These are phyloP conservation scores for Solenodon paradoxus DNA, from an alignment of 2,113 vertebrate species.

Conservation along the genomic window DNA sequence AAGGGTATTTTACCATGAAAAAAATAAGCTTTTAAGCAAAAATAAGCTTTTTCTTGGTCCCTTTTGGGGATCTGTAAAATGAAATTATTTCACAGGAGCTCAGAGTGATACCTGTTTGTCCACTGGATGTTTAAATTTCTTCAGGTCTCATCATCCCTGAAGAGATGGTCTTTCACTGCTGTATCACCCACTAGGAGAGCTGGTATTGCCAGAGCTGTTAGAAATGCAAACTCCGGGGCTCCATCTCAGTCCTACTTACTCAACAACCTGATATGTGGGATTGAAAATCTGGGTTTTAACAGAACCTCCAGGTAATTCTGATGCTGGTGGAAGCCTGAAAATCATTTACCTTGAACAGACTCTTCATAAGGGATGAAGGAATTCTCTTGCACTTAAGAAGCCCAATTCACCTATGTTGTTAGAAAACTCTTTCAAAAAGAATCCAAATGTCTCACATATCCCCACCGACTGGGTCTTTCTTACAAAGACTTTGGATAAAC, in stretches of 20 bases:
- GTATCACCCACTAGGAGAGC: too few relatives aligned
- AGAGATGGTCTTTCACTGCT: too few relatives aligned
- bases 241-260: neutral
- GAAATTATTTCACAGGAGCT: neutral
- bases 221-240: neutral
- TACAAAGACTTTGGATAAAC: neutral
- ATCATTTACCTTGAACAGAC: neutral
- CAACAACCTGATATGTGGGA: neutral
- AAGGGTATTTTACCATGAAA: slow-evolving; percentile 11
- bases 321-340: neutral
- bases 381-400: neutral
- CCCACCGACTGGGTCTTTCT: neutral
- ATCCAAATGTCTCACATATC: neutral
- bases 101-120: neutral
- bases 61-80: neutral
- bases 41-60: neutral
- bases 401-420: neutral
- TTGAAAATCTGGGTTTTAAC: neutral
- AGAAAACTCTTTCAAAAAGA: neutral
- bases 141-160: neutral
- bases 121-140: neutral
- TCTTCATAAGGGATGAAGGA: neutral
- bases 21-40: slow-evolving; percentile 18
- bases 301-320: neutral
- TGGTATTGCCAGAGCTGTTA: too few relatives aligned